Percentiles rank a stretch among this genome's conserved stretches.
phyloP scores from a whole-genome alignment of 1,140 invertebrate species.

The Macrostomum lignano region DNA sequence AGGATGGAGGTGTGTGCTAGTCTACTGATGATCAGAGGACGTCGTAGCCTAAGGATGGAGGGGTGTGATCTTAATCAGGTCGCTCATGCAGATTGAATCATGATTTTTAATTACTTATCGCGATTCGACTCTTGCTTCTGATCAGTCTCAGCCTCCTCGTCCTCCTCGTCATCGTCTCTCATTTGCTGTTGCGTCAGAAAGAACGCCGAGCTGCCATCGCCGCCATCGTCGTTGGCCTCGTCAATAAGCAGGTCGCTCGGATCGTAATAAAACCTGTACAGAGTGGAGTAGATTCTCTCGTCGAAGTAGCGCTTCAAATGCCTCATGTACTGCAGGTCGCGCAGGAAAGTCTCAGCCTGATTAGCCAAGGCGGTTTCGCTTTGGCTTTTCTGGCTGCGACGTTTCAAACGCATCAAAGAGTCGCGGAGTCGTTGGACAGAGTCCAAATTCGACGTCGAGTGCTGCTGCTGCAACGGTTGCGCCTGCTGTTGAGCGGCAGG shows the following conservation, averaged over 20 bases:
- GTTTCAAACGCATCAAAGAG: too few species aligned
- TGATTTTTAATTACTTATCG: too few species aligned
- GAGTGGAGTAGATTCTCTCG: slow-evolving; percentile 8
- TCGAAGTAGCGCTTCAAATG: slow-evolving; percentile 11
- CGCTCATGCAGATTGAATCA: too few species aligned
- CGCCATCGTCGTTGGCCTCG: not conserved
- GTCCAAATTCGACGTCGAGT: too few species aligned
- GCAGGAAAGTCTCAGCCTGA: slow-evolving; percentile 9
- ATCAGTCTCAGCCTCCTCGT: not conserved
- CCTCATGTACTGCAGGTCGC: slow-evolving; percentile 10
- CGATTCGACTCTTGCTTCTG: not conserved
- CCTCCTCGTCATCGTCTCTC: not conserved
- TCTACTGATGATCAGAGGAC: too few species aligned
- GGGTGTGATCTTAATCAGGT: too few species aligned
- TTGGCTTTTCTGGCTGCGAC: slow-evolving; percentile 3
- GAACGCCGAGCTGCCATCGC: slow-evolving; percentile 3
- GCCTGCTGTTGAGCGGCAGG: too few species aligned
- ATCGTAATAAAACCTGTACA: slow-evolving; percentile 10
- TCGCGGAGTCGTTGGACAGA: too few species aligned
- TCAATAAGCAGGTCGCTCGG: not conserved
- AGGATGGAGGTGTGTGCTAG: too few species aligned
- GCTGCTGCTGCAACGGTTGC: too few species aligned
- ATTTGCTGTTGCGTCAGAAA: slow-evolving; percentile 1
- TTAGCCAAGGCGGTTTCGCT: slow-evolving; percentile 8
- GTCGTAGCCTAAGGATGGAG: too few species aligned